Conservation (phyloP, 53 echinoderm and acorn worm species). For the Holothuria leucospilota region DNA sequence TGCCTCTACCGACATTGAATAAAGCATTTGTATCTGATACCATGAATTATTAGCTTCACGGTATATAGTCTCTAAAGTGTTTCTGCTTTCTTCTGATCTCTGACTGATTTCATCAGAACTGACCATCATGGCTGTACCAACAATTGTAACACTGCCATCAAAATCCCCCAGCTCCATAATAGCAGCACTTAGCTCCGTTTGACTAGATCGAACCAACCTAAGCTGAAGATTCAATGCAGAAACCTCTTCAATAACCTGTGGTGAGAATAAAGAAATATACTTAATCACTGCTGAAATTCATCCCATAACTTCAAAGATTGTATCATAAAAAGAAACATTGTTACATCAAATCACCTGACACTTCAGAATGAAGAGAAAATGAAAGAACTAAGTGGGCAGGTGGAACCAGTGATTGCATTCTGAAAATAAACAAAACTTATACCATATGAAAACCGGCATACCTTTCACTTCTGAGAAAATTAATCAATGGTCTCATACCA, state of each 20-base stretch:
- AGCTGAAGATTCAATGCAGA: conserved; percentile 48
- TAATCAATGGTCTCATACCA: no score
- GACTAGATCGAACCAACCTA: conserved; percentile 32
- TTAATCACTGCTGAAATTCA: no score
- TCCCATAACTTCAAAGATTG: no score
- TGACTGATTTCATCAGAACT: conserved; percentile 51
- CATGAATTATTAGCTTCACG: conserved; percentile 57
- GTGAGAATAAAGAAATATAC: no score
- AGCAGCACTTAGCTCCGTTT: conserved; percentile 51
- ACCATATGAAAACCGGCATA: no score
- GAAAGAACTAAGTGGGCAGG: no score
- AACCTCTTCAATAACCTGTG: neutral
- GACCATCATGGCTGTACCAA: conserved; percentile 36
- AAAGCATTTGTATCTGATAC: conserved; percentile 59
- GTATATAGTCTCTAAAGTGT: conserved; percentile 49
- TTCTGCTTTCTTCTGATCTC: conserved; percentile 28
- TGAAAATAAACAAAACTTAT: no score
- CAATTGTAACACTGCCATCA: conserved; percentile 61
- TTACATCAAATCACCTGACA: no score
- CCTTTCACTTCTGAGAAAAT: no score
- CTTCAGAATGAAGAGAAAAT: no score
- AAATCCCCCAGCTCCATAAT: conserved; percentile 53
- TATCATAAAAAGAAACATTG: no score
- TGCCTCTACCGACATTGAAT: neutral
- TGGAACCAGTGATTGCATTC: no score